A percentile compares a stretch with the other conserved stretches of the same genome.
Conservation (phyloP, 2,797 vertebrate species). For the Peromyscus nudipes region DNA sequence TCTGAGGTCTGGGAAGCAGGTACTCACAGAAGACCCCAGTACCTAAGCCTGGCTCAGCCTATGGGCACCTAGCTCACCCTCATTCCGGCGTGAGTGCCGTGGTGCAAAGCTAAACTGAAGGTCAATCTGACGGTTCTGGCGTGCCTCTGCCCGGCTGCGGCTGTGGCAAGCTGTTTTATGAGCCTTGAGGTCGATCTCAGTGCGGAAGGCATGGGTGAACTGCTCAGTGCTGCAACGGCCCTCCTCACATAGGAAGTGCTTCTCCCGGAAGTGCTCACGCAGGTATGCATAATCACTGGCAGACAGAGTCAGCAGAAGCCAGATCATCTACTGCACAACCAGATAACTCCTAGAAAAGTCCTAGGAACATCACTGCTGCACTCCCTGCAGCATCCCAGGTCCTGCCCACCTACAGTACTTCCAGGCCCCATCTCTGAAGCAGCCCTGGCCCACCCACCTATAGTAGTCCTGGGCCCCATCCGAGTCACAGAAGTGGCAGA, state of each 20-base stretch:
- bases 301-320: not conserved
- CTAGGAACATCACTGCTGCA: not conserved
- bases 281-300: slow-evolving; percentile 96
- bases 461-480: slow-evolving; percentile 99
- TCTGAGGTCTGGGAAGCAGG: slow-evolving; percentile 5
- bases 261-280: slow-evolving; percentile 97
- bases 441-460: slow-evolving; percentile 88
- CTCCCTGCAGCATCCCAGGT: not conserved
- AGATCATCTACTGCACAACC: not conserved
- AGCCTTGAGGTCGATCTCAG: slow-evolving; percentile 98
- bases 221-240: slow-evolving; percentile 95
- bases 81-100: slow-evolving; percentile 92
- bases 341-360: not conserved
- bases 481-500: slow-evolving; percentile 98
- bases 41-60: not conserved
- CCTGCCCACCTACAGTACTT: not conserved
- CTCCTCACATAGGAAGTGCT: slow-evolving; percentile 98
- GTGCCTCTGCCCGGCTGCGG: slow-evolving; percentile 96
- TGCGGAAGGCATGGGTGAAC: slow-evolving; percentile 98
- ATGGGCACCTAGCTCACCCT: slow-evolving; percentile 88
- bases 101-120: slow-evolving; percentile 95
- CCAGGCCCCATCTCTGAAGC: not conserved
- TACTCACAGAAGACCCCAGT: not conserved
- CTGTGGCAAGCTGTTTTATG: slow-evolving; percentile 97
- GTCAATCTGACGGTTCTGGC: slow-evolving; percentile 98